phyloP scores from a whole-genome alignment of 2,797 vertebrate genomes.

The Alca torda region DNA sequence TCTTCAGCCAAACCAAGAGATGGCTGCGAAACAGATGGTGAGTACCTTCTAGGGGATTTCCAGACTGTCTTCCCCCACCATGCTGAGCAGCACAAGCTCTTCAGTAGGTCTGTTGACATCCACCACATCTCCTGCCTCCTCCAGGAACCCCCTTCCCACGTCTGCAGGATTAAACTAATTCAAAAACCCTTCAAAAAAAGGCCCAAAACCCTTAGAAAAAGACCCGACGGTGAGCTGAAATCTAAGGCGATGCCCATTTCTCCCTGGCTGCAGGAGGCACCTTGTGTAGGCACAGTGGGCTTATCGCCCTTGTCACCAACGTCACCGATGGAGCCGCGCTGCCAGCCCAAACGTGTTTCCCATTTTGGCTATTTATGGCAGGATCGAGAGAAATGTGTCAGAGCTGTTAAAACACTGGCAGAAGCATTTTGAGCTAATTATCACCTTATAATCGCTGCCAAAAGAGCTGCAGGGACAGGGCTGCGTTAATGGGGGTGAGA shows the following conservation, averaged over 20 bases:
- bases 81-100: neutral
- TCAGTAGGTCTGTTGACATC: neutral
- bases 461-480: neutral
- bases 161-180: neutral
- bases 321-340: fast-evolving
- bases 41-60: neutral
- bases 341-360: neutral
- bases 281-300: neutral
- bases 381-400: neutral
- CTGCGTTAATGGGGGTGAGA: neutral
- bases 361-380: neutral
- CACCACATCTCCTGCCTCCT: neutral
- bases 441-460: neutral
- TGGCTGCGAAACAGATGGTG: neutral
- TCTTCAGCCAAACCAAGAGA: neutral
- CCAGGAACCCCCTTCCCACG: neutral
- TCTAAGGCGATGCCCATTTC: neutral
- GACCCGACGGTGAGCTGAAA: fast-evolving
- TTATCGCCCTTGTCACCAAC: neutral
- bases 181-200: neutral
- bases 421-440: neutral
- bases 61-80: too few relatives aligned
- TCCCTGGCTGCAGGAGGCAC: neutral
- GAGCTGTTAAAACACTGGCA: neutral
- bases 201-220: neutral